Conservation (phyloP, 2,797 vertebrate species). For the Eutrigla gurnardus region DNA sequence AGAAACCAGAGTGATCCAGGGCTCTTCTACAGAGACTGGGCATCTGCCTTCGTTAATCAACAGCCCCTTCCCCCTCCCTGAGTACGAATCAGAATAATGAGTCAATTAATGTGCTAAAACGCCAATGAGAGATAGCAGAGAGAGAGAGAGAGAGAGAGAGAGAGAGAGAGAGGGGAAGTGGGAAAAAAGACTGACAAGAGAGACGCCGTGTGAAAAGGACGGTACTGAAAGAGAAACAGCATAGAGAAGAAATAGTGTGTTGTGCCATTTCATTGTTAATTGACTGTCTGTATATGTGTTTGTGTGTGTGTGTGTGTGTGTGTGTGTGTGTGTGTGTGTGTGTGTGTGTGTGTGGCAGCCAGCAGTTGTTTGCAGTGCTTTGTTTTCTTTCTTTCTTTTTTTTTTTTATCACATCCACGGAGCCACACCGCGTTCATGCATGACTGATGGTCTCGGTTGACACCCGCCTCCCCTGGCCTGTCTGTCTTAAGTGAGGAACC, state of each 20-base stretch:
- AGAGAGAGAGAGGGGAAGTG: conserved; percentile 77
- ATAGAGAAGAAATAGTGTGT: conserved; percentile 30
- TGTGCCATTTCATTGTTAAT: conserved; percentile 48
- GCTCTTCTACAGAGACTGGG: conserved; percentile 88
- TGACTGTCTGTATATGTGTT: conserved; percentile 37
- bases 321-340: conserved; percentile 16
- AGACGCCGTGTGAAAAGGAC: conserved; percentile 8
- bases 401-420: conserved; percentile 65
- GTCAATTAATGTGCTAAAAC: conserved; percentile 95
- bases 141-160: conserved; percentile 78
- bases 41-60: conserved; percentile 93
- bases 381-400: conserved; percentile 69
- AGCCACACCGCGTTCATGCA: conserved; percentile 71
- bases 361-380: conserved; percentile 67
- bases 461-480: conserved; percentile 68
- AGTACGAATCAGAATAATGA: conserved; percentile 93
- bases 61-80: conserved; percentile 65
- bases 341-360: conserved; percentile 19
- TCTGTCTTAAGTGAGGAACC: conserved; percentile 75
- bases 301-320: neutral
- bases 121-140: conserved; percentile 88
- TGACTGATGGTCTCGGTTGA: conserved; percentile 83
- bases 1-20: conserved; percentile 82
- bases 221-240: conserved; percentile 31
- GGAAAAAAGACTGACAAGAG: conserved; percentile 26